Conservation (phyloP, 2,888 invertebrate species). For the Eupithecia subfuscata region DNA sequence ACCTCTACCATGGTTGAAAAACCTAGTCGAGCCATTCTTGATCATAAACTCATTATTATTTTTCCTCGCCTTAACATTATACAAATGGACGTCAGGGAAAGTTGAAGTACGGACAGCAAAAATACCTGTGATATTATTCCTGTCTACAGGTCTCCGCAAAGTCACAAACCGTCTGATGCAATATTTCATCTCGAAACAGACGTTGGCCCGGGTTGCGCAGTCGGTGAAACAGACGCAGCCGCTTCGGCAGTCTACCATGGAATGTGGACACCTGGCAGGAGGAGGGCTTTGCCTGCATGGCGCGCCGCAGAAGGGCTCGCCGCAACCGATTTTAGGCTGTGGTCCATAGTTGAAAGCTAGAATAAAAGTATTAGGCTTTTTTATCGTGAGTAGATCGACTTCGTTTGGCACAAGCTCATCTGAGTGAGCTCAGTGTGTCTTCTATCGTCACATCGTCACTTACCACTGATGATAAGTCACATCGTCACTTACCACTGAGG, state of each 20-base stretch:
- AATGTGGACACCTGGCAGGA: constrained; percentile 54
- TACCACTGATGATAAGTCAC: too few species aligned
- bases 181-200: constrained; percentile 54
- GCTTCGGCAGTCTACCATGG: constrained; percentile 48
- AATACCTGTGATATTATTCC: background rate
- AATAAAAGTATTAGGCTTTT: background rate
- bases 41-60: background rate
- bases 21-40: background rate
- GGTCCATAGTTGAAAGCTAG: background rate
- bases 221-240: constrained; percentile 57
- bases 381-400: background rate
- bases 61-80: background rate
- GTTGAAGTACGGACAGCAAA: background rate
- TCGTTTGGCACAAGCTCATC: background rate
- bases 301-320: constrained; percentile 49
- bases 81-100: background rate
- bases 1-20: background rate
- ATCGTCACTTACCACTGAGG: too few species aligned
- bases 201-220: constrained; percentile 42
- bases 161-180: constrained; percentile 47
- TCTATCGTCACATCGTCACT: too few species aligned
- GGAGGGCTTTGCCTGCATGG: constrained; percentile 54
- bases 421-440: too few species aligned
- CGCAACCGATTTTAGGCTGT: constrained; percentile 41
- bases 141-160: constrained; percentile 20